A percentile compares a stretch with the other conserved stretches of the same genome.
These are phyloP conservation scores for Chymomyza procnemis DNA, from an alignment of 2,888 invertebrate genomes.

Conservation along the genomic window DNA sequence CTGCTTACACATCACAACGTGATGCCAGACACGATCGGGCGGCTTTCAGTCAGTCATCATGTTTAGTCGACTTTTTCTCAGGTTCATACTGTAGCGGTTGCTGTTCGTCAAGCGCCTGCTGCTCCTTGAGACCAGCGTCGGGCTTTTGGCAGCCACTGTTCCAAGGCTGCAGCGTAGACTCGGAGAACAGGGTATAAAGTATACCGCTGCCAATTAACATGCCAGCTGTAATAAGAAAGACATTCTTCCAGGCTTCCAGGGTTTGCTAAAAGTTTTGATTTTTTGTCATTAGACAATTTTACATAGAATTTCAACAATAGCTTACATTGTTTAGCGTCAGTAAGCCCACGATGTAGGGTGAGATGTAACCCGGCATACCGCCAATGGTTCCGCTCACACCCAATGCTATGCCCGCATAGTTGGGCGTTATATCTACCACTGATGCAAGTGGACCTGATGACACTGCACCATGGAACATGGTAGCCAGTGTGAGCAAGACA, in stretches of 20 bases:
- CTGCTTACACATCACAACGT: not conserved
- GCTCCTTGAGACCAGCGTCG: conserved; percentile 65
- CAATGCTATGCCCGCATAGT: conserved; percentile 81
- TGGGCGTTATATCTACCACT: conserved; percentile 84
- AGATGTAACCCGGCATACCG: conserved; percentile 82
- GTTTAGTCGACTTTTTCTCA: not conserved
- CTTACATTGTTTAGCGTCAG: conserved; percentile 83
- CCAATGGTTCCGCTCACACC: conserved; percentile 82
- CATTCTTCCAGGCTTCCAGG: conserved; percentile 81
- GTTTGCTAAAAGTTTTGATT: conserved; percentile 80
- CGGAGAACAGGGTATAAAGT: conserved; percentile 80
- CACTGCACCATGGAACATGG: conserved; percentile 83
- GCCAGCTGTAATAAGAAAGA: conserved; percentile 80
- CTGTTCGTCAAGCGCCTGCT: conserved; percentile 56
- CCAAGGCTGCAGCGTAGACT: conserved; percentile 82
- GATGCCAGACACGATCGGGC: not conserved
- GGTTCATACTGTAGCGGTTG: conserved; percentile 30
- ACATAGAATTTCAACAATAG: not conserved
- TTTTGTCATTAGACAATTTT: not conserved
- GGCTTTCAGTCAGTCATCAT: not conserved
- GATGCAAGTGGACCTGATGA: conserved; percentile 84
- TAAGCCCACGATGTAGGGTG: conserved; percentile 82
- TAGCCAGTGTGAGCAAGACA: conserved; percentile 82
- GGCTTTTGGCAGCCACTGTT: conserved; percentile 74
- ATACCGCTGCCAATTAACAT: conserved; percentile 80